Percentiles rank a stretch among this genome's conserved stretches.
Evolutionary conservation across 1,140 invertebrate species (phyloP).

Genomic region (Brachionus koreanus): DNA sequence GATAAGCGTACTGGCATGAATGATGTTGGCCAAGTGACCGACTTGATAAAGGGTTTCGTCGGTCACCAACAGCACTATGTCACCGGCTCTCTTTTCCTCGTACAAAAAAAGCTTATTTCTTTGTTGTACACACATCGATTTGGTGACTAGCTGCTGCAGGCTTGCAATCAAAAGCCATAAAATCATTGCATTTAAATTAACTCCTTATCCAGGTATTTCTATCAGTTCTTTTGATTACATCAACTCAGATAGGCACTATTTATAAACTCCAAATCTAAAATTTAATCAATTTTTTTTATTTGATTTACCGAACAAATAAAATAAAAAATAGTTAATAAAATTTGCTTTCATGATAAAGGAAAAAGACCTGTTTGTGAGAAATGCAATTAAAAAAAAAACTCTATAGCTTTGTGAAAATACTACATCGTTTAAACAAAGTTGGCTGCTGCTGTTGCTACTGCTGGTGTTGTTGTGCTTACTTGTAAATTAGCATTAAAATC

Average conservation of each 20-base stretch:
- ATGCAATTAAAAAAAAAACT: neutral
- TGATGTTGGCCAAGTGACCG: neutral
- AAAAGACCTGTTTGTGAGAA: neutral
- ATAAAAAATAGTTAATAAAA: neutral
- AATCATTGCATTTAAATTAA: slow-evolving; percentile 15
- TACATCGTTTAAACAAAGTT: neutral
- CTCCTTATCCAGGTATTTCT: neutral
- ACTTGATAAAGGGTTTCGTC: neutral
- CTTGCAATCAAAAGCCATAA: slow-evolving; percentile 1
- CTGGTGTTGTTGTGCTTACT: neutral
- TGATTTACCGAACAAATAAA: neutral
- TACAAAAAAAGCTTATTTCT: neutral
- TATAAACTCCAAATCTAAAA: neutral
- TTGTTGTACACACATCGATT: neutral
- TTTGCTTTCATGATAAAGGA: neutral
- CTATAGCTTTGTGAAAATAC: neutral
- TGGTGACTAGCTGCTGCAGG: neutral
- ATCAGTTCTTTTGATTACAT: neutral
- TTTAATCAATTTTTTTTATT: neutral
- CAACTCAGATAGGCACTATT: neutral
- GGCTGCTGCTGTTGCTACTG: neutral
- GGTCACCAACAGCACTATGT: neutral
- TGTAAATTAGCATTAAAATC: neutral
- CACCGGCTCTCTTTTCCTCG: neutral
- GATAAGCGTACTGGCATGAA: neutral